Conservation (phyloP, 2,888 invertebrate genomes). For the Pachycephus smyrnensis region DNA sequence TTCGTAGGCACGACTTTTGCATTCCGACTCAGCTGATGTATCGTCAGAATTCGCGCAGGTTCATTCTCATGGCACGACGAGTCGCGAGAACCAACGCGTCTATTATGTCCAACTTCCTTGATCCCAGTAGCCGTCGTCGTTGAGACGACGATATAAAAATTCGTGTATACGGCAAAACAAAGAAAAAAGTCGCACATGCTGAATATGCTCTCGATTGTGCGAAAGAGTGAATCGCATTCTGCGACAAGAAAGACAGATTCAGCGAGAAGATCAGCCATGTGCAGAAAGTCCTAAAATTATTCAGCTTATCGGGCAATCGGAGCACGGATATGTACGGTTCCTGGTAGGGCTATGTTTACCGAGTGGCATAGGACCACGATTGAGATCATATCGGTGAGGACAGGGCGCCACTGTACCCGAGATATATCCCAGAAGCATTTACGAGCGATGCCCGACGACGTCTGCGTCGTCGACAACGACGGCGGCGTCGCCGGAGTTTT, state of each 20-base stretch:
- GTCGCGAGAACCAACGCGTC: neutral
- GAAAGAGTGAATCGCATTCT: neutral
- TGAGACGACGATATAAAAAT: neutral
- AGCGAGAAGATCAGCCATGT: conserved; percentile 39
- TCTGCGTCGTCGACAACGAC: neutral
- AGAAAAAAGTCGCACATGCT: neutral
- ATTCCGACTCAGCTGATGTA: neutral
- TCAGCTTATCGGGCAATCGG: conserved; percentile 52
- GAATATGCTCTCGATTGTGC: neutral
- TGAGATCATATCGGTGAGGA: conserved; percentile 54
- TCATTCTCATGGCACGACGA: neutral
- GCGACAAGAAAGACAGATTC: conserved; percentile 30
- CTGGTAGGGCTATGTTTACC: conserved; percentile 54
- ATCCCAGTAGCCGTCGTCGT: neutral
- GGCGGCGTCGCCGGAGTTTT: neutral
- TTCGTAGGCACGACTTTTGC: neutral
- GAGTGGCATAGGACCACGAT: conserved; percentile 36
- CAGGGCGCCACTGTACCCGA: conserved; percentile 46
- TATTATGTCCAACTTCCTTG: neutral
- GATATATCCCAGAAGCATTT: conserved; percentile 9
- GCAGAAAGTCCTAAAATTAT: conserved; percentile 55
- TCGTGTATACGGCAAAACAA: neutral
- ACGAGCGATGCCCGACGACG: neutral
- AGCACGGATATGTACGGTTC: conserved; percentile 47
- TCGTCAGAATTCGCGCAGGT: neutral